Conservation (phyloP, 2,888 invertebrate species). For the Tinea semifulvella region DNA sequence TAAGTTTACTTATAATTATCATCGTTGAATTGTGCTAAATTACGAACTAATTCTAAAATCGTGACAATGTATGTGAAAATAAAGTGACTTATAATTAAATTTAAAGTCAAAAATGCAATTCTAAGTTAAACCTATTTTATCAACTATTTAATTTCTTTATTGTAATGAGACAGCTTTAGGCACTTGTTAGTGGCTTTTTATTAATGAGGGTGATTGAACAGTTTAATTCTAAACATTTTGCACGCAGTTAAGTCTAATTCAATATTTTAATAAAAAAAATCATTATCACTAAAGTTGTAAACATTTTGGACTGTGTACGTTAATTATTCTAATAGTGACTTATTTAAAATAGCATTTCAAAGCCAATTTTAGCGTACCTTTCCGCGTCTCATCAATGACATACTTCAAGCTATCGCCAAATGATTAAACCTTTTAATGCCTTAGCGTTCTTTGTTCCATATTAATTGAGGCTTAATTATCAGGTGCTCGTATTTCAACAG, state of each 20-base stretch:
- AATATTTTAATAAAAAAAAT: constrained; percentile 30
- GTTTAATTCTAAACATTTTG: neutral
- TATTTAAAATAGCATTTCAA: neutral
- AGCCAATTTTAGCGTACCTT: constrained; percentile 1
- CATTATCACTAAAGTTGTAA: constrained; percentile 58
- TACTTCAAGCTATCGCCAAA: too few relatives aligned
- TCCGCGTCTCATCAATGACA: constrained; percentile 3
- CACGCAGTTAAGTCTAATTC: neutral
- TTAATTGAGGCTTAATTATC: constrained; percentile 64
- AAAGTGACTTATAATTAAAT: constrained; percentile 23
- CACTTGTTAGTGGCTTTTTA: constrained; percentile 13
- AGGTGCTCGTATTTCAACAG: constrained; percentile 79
- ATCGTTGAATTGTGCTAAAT: constrained; percentile 27
- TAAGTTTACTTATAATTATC: constrained; percentile 4
- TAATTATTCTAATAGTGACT: constrained; percentile 5
- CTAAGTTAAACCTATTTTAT: constrained; percentile 24
- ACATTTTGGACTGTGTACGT: constrained; percentile 46
- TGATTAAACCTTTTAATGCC: too few relatives aligned
- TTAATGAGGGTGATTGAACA: neutral
- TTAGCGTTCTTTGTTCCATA: too few relatives aligned
- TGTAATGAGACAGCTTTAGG: constrained; percentile 26
- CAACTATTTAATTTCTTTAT: constrained; percentile 27
- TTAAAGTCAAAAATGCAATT: constrained; percentile 22
- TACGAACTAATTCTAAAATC: neutral
- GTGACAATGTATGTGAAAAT: constrained; percentile 7